Evolutionary conservation across 2,888 invertebrate species (phyloP).

Genomic region (Eristalis tenax): DNA sequence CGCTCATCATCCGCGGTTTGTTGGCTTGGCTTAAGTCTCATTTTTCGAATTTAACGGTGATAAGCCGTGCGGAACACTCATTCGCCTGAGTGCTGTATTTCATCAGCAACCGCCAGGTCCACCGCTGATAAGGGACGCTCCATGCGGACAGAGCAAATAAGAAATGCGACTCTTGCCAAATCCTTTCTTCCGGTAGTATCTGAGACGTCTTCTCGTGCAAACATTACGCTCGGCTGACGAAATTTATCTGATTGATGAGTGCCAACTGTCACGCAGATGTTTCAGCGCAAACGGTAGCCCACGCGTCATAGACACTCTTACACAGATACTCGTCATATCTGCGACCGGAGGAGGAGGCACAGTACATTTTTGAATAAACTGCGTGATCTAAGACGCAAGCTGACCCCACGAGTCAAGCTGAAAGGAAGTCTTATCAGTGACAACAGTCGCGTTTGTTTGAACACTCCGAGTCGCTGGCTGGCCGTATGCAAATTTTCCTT

Average conservation of each 20-base stretch:
- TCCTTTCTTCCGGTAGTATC: background rate
- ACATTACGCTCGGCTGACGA: background rate
- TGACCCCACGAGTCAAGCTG: conserved; percentile 54
- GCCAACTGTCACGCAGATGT: conserved; percentile 50
- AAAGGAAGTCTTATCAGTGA: conserved; percentile 59
- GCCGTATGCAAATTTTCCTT: conserved; percentile 58
- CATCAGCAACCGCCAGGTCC: conserved; percentile 13
- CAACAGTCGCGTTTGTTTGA: conserved; percentile 38
- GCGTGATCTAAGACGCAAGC: conserved; percentile 7
- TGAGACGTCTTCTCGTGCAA: background rate
- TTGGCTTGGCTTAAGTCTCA: conserved; percentile 2
- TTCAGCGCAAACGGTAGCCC: background rate
- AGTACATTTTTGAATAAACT: conserved; percentile 10
- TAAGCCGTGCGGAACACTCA: background rate
- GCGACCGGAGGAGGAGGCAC: background rate
- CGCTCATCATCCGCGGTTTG: background rate
- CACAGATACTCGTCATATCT: background rate
- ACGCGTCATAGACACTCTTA: conserved; percentile 34
- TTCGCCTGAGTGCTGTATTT: background rate
- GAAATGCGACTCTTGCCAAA: background rate
- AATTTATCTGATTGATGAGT: conserved; percentile 38
- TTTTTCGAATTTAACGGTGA: conserved; percentile 15
- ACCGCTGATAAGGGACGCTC: conserved; percentile 12
- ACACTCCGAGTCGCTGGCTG: conserved; percentile 17
- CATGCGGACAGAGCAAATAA: background rate